phyloP scores from a whole-genome alignment of 2,888 invertebrate genomes.

The Rhaphigaster nebulosa region DNA sequence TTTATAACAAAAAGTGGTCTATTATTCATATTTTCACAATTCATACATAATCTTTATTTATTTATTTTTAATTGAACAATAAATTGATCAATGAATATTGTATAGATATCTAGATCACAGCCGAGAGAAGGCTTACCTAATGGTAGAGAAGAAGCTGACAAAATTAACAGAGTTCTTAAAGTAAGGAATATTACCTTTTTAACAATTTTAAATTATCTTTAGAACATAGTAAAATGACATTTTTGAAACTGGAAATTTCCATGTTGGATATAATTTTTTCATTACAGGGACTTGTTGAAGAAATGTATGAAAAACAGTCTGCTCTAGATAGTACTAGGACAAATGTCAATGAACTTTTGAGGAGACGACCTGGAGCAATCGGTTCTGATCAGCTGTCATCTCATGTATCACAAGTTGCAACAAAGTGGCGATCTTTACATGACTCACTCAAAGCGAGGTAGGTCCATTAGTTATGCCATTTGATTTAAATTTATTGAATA shows the following conservation, averaged over 20 bases:
- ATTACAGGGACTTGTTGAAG: conserved; percentile 77
- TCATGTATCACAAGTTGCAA: conserved; percentile 85
- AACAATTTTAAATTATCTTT: not conserved
- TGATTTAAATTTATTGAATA: not conserved
- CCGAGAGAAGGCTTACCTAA: conserved; percentile 85
- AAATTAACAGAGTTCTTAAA: conserved; percentile 85
- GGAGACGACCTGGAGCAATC: conserved; percentile 85
- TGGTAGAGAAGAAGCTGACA: conserved; percentile 92
- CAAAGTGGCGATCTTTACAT: conserved; percentile 88
- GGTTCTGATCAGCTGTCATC: conserved; percentile 88
- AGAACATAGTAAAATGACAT: not conserved
- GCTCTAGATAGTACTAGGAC: conserved; percentile 89
- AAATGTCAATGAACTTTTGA: conserved; percentile 88
- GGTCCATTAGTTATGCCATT: conserved; percentile 68
- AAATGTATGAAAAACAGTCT: conserved; percentile 94
- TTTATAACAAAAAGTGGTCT: not conserved
- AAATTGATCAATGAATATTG: not conserved
- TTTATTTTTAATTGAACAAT: not conserved
- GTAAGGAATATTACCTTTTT: conserved; percentile 67
- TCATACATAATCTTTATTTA: not conserved
- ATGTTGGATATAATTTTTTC: not conserved
- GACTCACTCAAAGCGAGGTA: conserved; percentile 83
- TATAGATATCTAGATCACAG: conserved; percentile 82
- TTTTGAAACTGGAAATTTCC: not conserved
- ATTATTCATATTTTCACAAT: not conserved